Evolutionary conservation across 2,113 vertebrate genomes (phyloP).

Genomic region (Pholis gunnellus): DNA sequence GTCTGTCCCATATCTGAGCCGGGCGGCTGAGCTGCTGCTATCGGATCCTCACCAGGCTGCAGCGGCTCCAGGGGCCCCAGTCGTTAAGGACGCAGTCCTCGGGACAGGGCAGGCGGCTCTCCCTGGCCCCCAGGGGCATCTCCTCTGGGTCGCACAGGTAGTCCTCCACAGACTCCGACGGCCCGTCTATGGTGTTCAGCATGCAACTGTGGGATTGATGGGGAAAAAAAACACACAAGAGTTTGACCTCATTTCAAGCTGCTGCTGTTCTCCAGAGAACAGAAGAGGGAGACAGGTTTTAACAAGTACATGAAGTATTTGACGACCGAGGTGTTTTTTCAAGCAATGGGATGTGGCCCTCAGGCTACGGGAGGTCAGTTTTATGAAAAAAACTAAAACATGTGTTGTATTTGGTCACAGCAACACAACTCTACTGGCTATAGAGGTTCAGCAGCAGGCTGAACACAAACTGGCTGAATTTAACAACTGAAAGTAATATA

Average conservation of each 20-base stretch:
- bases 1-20: slow-evolving; percentile 22
- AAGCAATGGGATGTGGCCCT: no score
- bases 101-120: slow-evolving; percentile 92
- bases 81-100: slow-evolving; percentile 96
- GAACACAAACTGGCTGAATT: not conserved
- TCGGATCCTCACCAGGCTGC: slow-evolving; percentile 90
- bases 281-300: not conserved
- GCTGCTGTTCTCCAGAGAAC: not conserved
- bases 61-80: slow-evolving; percentile 93
- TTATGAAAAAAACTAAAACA: not conserved
- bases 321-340: not conserved
- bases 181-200: slow-evolving; percentile 96
- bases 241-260: slow-evolving; percentile 8
- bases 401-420: not conserved
- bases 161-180: slow-evolving; percentile 93
- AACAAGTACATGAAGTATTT: slow-evolving; percentile 1
- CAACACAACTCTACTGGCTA: not conserved
- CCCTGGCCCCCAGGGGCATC: slow-evolving; percentile 94
- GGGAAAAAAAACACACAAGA: not conserved
- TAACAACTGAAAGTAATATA: not conserved
- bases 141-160: slow-evolving; percentile 98
- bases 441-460: not conserved
- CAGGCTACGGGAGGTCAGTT: not conserved
- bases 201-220: slow-evolving; percentile 89
- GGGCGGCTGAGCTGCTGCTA: slow-evolving; percentile 27